A percentile compares a stretch with the other conserved stretches of the same genome.
These are phyloP conservation scores for Cervus canadensis DNA, from an alignment of 2,113 vertebrate genomes.

Conservation along the genomic window DNA sequence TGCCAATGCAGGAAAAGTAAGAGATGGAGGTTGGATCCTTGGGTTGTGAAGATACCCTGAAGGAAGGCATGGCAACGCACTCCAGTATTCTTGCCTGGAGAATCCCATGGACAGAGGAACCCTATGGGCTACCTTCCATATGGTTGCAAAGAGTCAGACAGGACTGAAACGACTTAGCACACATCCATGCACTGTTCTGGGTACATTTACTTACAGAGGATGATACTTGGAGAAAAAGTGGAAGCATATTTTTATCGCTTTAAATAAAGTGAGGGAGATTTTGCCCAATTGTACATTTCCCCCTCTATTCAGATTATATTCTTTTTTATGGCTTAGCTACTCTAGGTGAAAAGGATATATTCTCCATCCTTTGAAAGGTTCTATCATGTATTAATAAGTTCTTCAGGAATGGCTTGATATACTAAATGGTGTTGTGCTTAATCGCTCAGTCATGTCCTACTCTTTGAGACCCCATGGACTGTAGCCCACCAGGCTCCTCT, in stretches of 20 bases:
- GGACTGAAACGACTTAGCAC: not conserved
- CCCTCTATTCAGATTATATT: not conserved
- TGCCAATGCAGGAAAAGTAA: not conserved
- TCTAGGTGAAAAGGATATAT: not conserved
- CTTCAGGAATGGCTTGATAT: not conserved
- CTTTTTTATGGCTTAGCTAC: not conserved
- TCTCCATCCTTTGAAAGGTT: not conserved
- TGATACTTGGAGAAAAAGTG: not conserved
- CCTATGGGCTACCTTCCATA: not conserved
- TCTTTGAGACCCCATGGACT: not conserved
- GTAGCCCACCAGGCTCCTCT: not conserved
- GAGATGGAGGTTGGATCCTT: not conserved
- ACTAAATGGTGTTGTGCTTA: not conserved
- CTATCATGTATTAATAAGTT: not conserved
- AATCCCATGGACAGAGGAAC: not conserved
- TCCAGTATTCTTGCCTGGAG: not conserved
- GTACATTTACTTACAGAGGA: not conserved
- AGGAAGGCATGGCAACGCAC: not conserved
- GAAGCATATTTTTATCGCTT: not conserved
- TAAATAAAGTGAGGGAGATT: not conserved
- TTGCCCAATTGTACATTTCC: not conserved
- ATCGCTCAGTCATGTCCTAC: rapidly evolving
- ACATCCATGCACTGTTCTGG: not conserved
- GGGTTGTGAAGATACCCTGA: not conserved
- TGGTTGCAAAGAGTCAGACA: not conserved